These are phyloP conservation scores for Drymodes brunneopygia DNA, from an alignment of 2,113 vertebrate species.

Conservation along the genomic window DNA sequence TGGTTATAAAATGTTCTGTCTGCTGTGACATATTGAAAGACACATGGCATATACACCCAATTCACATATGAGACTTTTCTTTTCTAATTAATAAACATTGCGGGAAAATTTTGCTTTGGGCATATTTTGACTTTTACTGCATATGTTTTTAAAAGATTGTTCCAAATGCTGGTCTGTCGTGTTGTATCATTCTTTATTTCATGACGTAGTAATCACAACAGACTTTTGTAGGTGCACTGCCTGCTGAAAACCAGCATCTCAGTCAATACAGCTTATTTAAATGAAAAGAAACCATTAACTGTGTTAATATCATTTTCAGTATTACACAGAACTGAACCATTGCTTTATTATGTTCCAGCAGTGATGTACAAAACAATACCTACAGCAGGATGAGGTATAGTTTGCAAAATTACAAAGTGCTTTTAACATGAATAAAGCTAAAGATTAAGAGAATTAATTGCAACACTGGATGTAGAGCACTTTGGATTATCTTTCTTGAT, in stretches of 20 bases:
- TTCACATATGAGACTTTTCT: neutral
- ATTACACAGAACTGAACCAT: neutral
- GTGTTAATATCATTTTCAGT: neutral
- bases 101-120: slow-evolving; percentile 5
- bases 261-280: neutral
- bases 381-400: neutral
- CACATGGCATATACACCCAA: slow-evolving; percentile 3
- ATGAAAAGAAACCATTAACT: neutral
- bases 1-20: neutral
- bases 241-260: neutral
- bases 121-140: slow-evolving; percentile 23
- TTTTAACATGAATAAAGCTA: slow-evolving; percentile 41
- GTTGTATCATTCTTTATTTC: neutral
- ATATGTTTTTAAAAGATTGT: slow-evolving; percentile 1
- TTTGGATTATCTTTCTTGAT: slow-evolving; percentile 48
- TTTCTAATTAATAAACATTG: slow-evolving; percentile 39
- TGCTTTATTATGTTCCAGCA: neutral
- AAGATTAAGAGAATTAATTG: slow-evolving; percentile 47
- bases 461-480: neutral
- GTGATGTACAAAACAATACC: neutral
- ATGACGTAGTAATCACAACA: neutral
- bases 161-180: neutral
- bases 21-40: slow-evolving; percentile 26
- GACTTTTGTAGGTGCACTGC: neutral
- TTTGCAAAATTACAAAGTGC: neutral